phyloP scores from a whole-genome alignment of 2,797 vertebrate species.

The Alosa sapidissima region DNA sequence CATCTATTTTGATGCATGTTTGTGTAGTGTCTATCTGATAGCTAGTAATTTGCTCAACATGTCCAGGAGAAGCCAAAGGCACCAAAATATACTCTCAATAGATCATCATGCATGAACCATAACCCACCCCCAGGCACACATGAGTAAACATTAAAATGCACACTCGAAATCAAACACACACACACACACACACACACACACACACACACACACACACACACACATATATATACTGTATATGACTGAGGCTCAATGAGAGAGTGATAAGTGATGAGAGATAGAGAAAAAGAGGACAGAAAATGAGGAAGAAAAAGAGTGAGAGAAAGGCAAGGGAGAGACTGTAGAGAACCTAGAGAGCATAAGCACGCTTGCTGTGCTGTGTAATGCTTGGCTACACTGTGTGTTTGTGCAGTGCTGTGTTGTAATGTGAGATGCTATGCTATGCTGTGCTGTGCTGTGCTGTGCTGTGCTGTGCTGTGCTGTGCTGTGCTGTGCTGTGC shows the following conservation, averaged over 20 bases:
- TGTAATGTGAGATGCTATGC: too few relatives aligned
- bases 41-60: not conserved
- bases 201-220: slow-evolving; percentile 73
- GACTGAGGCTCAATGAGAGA: slow-evolving; percentile 47
- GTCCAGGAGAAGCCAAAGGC: slow-evolving; percentile 22
- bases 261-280: too few relatives aligned
- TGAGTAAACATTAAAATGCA: slow-evolving; percentile 34
- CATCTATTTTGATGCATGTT: not conserved
- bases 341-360: too few relatives aligned
- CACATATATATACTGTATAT: slow-evolving; percentile 73
- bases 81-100: slow-evolving; percentile 14
- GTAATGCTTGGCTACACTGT: slow-evolving; percentile 39
- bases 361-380: not conserved
- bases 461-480: slow-evolving; percentile 33
- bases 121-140: not conserved
- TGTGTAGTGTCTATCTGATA: not conserved
- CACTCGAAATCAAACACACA: slow-evolving; percentile 71
- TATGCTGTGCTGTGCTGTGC: not conserved
- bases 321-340: too few relatives aligned
- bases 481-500: too few relatives aligned
- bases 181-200: slow-evolving; percentile 51
- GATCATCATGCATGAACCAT: not conserved
- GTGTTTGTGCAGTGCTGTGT: slow-evolving; percentile 70
- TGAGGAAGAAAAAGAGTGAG: too few relatives aligned
- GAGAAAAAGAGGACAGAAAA: too few relatives aligned